Percentiles rank a stretch among this genome's conserved stretches.
phyloP scores from a whole-genome alignment of 2,888 invertebrate species.

The Hirtodrosophila duncani region DNA sequence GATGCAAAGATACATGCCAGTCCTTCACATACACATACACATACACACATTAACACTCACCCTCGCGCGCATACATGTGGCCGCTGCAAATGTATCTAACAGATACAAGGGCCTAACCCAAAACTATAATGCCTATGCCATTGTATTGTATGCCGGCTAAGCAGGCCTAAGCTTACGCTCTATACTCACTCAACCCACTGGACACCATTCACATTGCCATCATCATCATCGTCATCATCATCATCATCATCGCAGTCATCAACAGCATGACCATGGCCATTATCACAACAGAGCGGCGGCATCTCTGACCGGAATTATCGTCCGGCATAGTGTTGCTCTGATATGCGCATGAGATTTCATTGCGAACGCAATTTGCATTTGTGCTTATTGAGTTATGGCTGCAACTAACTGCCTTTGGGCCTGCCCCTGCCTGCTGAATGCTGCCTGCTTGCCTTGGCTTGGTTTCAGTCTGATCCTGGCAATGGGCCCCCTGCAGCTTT shows the following conservation, averaged over 20 bases:
- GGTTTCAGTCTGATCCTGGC: not conserved
- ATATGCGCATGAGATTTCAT: slow-evolving; percentile 39
- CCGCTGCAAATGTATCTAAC: too few relatives aligned
- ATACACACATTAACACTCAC: slow-evolving; percentile 2
- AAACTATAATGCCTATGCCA: slow-evolving; percentile 19
- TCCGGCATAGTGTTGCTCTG: slow-evolving; percentile 13
- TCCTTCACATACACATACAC: slow-evolving; percentile 9
- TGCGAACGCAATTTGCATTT: slow-evolving; percentile 58
- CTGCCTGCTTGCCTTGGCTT: too few relatives aligned
- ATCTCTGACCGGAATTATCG: slow-evolving; percentile 12
- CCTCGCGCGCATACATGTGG: slow-evolving; percentile 5
- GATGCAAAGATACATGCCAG: slow-evolving; percentile 35
- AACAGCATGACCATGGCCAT: too few relatives aligned
- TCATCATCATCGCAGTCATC: too few relatives aligned
- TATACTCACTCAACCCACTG: too few relatives aligned
- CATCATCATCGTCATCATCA: too few relatives aligned
- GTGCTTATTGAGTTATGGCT: slow-evolving; percentile 68
- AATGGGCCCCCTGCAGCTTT: slow-evolving; percentile 40
- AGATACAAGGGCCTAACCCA: slow-evolving; percentile 9
- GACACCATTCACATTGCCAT: too few relatives aligned
- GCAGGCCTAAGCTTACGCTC: too few relatives aligned
- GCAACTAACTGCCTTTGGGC: slow-evolving; percentile 56
- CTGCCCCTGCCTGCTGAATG: not conserved
- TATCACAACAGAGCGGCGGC: too few relatives aligned
- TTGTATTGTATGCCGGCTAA: too few relatives aligned